Percentiles rank a stretch among this genome's conserved stretches.
phyloP scores from a whole-genome alignment of 2,113 vertebrate species.

The Otocyon megalotis region DNA sequence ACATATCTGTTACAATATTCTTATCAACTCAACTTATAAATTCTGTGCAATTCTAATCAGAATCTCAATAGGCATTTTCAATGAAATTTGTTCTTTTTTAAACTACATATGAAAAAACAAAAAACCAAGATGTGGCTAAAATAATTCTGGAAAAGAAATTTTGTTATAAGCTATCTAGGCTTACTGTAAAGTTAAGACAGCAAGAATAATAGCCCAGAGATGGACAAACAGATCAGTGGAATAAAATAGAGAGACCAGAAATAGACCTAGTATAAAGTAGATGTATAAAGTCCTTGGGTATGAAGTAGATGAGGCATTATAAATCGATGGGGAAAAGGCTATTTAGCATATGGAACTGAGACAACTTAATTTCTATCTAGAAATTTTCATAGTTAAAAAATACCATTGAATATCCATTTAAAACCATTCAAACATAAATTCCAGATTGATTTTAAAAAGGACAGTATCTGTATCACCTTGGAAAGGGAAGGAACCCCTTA shows the following conservation, averaged over 20 bases:
- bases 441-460: neutral
- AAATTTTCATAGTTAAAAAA: conserved; percentile 9
- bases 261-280: neutral
- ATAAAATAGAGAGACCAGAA: neutral
- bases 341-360: neutral
- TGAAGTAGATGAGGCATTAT: neutral
- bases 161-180: neutral
- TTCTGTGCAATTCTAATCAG: neutral
- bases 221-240: neutral
- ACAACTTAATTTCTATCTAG: neutral
- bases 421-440: neutral
- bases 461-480: neutral
- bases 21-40: conserved; percentile 3
- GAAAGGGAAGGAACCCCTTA: neutral
- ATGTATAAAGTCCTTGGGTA: neutral
- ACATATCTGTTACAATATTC: neutral
- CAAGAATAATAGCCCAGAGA: neutral
- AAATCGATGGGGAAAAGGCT: neutral
- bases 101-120: neutral
- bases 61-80: neutral
- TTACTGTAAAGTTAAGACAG: conserved; percentile 9
- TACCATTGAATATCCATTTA: neutral
- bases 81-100: neutral
- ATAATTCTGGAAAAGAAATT: conserved; percentile 38
- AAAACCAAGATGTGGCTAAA: neutral